Percentiles rank a stretch among this genome's conserved stretches.
Conservation (phyloP, 2,888 invertebrate species). For the Pollenia amentaria region DNA sequence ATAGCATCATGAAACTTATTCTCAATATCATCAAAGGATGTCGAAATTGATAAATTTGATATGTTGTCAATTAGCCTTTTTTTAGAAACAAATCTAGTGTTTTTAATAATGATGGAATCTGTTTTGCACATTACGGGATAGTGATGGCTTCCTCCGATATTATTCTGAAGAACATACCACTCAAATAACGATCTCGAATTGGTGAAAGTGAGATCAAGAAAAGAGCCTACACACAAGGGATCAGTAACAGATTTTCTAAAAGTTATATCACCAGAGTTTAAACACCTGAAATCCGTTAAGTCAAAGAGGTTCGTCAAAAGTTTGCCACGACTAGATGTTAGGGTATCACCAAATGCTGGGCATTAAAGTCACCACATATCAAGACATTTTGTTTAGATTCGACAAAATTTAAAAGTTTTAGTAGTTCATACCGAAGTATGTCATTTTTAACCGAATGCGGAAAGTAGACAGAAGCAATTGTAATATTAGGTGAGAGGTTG, state of each 20-base stretch:
- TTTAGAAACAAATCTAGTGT: background rate
- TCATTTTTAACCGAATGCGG: background rate
- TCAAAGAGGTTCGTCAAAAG: background rate
- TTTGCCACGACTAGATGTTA: background rate
- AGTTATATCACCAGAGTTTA: background rate
- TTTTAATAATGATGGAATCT: background rate
- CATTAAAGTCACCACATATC: background rate
- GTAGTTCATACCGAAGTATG: too few species aligned
- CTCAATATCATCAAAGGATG: background rate
- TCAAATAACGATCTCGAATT: background rate
- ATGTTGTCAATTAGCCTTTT: background rate
- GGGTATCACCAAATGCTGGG: background rate
- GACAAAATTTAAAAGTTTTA: too few species aligned
- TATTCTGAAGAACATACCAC: background rate
- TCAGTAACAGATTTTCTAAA: background rate
- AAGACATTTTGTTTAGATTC: too few species aligned
- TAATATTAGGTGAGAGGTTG: background rate
- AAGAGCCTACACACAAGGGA: background rate
- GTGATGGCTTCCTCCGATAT: background rate
- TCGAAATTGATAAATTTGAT: background rate
- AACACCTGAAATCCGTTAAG: background rate
- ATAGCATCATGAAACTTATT: background rate
- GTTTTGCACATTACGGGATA: background rate
- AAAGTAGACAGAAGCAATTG: background rate
- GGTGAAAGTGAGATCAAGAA: background rate